A percentile compares a stretch with the other conserved stretches of the same genome.
Evolutionary conservation across 2,888 invertebrate species (phyloP).

Genomic region (Pseudeuparius sepicola): DNA sequence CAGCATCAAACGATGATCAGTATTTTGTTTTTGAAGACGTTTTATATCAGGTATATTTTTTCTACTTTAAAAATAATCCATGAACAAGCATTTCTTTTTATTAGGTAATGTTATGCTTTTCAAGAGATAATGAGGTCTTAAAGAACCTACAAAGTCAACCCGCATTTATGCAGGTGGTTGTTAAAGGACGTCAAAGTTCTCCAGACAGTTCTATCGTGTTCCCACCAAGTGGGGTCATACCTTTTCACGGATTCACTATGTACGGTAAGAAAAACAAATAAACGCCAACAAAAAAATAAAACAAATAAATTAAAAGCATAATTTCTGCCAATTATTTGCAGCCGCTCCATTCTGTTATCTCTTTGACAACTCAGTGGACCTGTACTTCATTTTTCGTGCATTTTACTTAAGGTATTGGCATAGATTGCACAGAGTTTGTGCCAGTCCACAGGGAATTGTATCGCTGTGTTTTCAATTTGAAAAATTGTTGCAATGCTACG

Average conservation of each 20-base stretch:
- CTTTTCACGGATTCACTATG: constrained; percentile 96
- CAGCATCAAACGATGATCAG: constrained; percentile 95
- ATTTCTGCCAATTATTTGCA: constrained; percentile 33
- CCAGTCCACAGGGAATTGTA: constrained; percentile 88
- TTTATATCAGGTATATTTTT: constrained; percentile 64
- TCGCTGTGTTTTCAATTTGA: constrained; percentile 84
- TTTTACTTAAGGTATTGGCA: constrained; percentile 90
- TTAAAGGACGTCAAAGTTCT: constrained; percentile 60
- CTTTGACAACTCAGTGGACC: constrained; percentile 74
- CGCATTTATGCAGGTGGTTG: constrained; percentile 58
- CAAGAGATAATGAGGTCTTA: constrained; percentile 74
- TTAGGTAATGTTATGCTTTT: constrained; percentile 80
- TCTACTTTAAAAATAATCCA: constrained; percentile 1
- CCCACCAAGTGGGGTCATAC: constrained; percentile 91
- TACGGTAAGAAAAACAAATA: constrained; percentile 55
- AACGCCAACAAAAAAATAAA: neutral
- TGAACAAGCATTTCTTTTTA: constrained; percentile 14
- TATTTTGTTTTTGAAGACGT: constrained; percentile 97
- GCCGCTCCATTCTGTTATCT: constrained; percentile 93
- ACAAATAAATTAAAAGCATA: neutral
- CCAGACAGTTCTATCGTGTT: constrained; percentile 66
- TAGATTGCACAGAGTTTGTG: constrained; percentile 83
- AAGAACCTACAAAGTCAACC: constrained; percentile 56
- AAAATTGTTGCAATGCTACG: constrained; percentile 78
- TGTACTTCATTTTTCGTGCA: constrained; percentile 85